These are phyloP conservation scores for Ectropis crepuscularia DNA, from an alignment of 2,888 invertebrate species.

Conservation along the genomic window DNA sequence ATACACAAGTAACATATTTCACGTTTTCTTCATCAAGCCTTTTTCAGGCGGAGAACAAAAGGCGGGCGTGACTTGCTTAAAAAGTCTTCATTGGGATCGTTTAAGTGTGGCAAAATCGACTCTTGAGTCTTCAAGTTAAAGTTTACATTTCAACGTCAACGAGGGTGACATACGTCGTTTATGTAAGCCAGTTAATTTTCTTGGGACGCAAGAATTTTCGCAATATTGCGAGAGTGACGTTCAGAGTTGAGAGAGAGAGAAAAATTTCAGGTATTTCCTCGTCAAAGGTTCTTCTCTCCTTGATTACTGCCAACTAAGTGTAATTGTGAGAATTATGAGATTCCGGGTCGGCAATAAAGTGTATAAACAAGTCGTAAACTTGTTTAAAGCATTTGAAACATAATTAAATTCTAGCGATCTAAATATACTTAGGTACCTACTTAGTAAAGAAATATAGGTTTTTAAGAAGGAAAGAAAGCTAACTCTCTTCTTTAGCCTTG, in stretches of 20 bases:
- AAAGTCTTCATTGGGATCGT: slow-evolving; percentile 36
- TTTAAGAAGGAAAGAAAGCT: too few relatives aligned
- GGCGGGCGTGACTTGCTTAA: slow-evolving; percentile 41
- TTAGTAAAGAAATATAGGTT: too few relatives aligned
- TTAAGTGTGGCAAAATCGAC: slow-evolving; percentile 12
- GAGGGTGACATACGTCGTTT: slow-evolving; percentile 39
- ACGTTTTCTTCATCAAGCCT: slow-evolving; percentile 58
- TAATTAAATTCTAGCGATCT: too few relatives aligned
- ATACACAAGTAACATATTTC: slow-evolving; percentile 10
- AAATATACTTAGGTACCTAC: too few relatives aligned
- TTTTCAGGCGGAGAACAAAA: slow-evolving; percentile 55
- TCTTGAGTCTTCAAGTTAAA: slow-evolving; percentile 27
- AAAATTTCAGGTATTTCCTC: slow-evolving; percentile 44
- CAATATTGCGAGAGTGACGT: slow-evolving; percentile 52
- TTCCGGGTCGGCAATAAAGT: slow-evolving; percentile 9
- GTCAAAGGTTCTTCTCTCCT: slow-evolving; percentile 19
- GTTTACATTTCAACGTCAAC: slow-evolving; percentile 41
- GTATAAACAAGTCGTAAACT: neutral
- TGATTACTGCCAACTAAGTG: slow-evolving; percentile 26
- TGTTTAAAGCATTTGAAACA: too few relatives aligned
- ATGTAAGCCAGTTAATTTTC: slow-evolving; percentile 51
- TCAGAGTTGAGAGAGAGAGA: slow-evolving; percentile 41
- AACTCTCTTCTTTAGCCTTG: too few relatives aligned
- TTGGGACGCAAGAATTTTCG: slow-evolving; percentile 50
- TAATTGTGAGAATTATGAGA: slow-evolving; percentile 17